Percentiles rank a stretch among this genome's conserved stretches.
These are phyloP conservation scores for Hyles euphorbiae DNA, from an alignment of 1,140 invertebrate species.

Conservation along the genomic window DNA sequence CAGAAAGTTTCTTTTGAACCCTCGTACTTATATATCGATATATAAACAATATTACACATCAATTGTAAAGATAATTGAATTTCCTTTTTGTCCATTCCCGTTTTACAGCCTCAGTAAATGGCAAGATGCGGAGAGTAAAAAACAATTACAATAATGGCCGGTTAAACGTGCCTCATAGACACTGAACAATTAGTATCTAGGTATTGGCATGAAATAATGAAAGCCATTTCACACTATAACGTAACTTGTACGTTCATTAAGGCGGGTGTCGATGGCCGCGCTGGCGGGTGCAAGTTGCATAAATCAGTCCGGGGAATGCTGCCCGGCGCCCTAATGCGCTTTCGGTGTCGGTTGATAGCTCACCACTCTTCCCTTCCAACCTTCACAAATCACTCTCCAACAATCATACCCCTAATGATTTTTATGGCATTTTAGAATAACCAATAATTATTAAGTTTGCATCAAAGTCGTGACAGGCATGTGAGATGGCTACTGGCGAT, in stretches of 20 bases:
- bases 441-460: too few species aligned
- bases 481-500: too few species aligned
- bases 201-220: constrained; percentile 65
- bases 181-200: constrained; percentile 45
- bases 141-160: constrained; percentile 30
- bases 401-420: constrained; percentile 2
- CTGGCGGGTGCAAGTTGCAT: constrained; percentile 56
- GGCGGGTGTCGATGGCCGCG: constrained; percentile 56
- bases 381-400: constrained; percentile 8
- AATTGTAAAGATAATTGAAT: too few species aligned
- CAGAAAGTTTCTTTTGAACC: too few species aligned
- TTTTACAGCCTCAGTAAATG: too few species aligned
- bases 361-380: constrained; percentile 28
- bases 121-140: neutral
- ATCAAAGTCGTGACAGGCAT: too few species aligned
- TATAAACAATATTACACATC: too few species aligned
- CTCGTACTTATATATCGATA: too few species aligned
- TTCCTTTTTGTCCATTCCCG: too few species aligned
- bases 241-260: constrained; percentile 69
- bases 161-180: constrained; percentile 38
- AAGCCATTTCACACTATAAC: constrained; percentile 63
- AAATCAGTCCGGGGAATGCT: constrained; percentile 67
- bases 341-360: constrained; percentile 69
- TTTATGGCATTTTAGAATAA: too few species aligned
- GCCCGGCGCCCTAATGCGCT: constrained; percentile 67